Evolutionary conservation across 2,113 vertebrate species (phyloP), one percentile per base, ranked within the genome.

Genomic region (Nothobranchius kuhntae): DNA sequence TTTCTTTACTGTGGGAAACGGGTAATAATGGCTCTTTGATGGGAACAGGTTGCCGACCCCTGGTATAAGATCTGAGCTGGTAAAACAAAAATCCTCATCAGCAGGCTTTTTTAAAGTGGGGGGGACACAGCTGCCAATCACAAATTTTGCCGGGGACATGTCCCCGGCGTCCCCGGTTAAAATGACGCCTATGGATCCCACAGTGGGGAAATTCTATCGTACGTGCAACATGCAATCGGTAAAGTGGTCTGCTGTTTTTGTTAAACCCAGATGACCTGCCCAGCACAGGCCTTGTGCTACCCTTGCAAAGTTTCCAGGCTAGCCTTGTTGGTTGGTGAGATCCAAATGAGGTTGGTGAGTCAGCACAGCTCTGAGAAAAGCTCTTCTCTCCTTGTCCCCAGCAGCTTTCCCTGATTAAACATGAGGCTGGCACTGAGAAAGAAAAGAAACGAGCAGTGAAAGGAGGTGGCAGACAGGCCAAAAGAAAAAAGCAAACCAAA

Each of bases 361-460:
- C 72, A 79, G 69, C 65, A 21, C 7, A 75, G 77, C 61, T 80
- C 69, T 67, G 68, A 72, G 65, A 79, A 58, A 15, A 80, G 75
- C 78, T 71, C 53, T 53, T 14, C 52, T 77, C 59, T 55, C 36
- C 10, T 50, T n/a, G 75, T 71, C 74, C 61, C 76, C 83, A 73
- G 87, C 85, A 86, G 79, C 72, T 80, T 69, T 78, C 11, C 24
- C 70, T 78, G 82, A 89, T 87, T 87, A 87, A 80, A 80, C 82
- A 30, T 52, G 26, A 15, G 35, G 30, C 30, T 64, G 72, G 71
- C 71, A 65, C 14, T 9, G 47, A 61, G 50, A 21, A 15, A 65
- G 58, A 59, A 57, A n/a, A 26, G 53, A 55, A 79, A 79, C 74
- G 75, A 53, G 55, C 75, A 70, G 52, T 2, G 40, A 62, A 73